Base-by-base conservation (phyloP, 2,113 vertebrate species). In the Mormoops blainvillei region DNA sequence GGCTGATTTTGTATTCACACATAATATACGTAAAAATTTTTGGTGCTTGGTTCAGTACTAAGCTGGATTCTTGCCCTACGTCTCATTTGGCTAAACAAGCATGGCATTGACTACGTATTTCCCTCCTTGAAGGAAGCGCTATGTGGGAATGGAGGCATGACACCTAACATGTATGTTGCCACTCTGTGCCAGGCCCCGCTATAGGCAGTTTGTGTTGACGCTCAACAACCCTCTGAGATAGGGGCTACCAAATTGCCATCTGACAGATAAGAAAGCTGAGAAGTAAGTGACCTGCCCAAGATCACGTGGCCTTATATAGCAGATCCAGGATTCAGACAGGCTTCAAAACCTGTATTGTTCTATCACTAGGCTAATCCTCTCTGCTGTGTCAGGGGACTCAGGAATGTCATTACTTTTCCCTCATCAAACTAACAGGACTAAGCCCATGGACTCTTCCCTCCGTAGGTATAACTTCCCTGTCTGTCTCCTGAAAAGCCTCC, bases 161-260 rank as follows among this genome's bases (percentile, higher is more conserved):
- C 26, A 48, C 4, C 22, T 84, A 43, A 73, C 1, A 0, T 19
- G 0, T 13, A 0, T 41, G 20, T 52, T 11, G 4, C 58, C 22
- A 20, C 48, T 45, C 0, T 19, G 38, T 41, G 48, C 36, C 61
- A 82, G 54, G 41, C 14, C 36, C 8, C 31, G 45, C 78, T 52
- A n/a, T 22, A 33, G 38, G 36, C 52, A 31, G 6, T 38, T 52
- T 8, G 10, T 91, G 14, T 65, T 82, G 33, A 63, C 45, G n/a
- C n/a, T n/a, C 16, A 84, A 33, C n/a, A 19, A 70, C 56, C 16
- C 85, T 80, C 19, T 28, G 38, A 91, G 70, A 38, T 7, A 78
- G 19, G 52, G 45, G 36, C 36, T 71, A 9, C 68, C 67, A 20
- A 13, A 71, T 28, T 43, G 36, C 45, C 8, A 24, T 61, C 43